Base-by-base conservation (phyloP, 37 sponge, comb jelly and placozoan species). In the Spongilla lacustris region DNA sequence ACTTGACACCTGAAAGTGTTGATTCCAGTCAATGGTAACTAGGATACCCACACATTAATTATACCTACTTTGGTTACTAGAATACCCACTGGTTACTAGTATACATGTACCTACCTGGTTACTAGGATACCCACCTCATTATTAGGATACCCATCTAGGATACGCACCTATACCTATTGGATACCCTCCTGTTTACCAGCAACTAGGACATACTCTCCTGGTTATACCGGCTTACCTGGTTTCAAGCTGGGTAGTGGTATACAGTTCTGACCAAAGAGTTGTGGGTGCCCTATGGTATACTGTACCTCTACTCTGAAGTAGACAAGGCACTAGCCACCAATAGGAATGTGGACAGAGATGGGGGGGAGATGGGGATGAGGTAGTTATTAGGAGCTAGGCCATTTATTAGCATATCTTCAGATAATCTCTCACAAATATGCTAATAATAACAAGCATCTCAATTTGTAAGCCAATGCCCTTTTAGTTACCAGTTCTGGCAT, bases 221-320 rank as follows among this genome's bases (percentile, higher is more conserved):
- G n/a, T n/a, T n/a, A n/a, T n/a, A n/a, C n/a, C n/a, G n/a, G n/a
- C 46, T 23, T 30, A 89, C 90, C 92, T 75, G 88, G 85, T 67
- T 58, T 25, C 2, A 92, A 81, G 49, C 89, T 92, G 71, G 35
- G 71, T 37, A 93, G 72, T 32, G 84, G 83, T 70, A 93, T 89
- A 68, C 87, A 86, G 79, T 93, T 93, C 68, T 93, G 94, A 6
- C 94, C 94, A 69, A 76, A 86, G 23, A 93, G 66, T 24, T 73
- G 84, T 34, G 78, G 21, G 21, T 75, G 82, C 14, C 58, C 58
- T 17, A 17, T 58, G 1, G 0, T 58, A 17, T 58, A 58, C 58
- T 58, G 58, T 1, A 78, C 66, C 66, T 93, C 90, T 33, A 93
- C 90, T 69, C 83, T 76, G 67, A 89, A 85, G 66, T 93, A 93